These are phyloP conservation scores for Helarctos malayanus DNA, from an alignment of 2,797 vertebrate genomes.

Conservation along the genomic window DNA sequence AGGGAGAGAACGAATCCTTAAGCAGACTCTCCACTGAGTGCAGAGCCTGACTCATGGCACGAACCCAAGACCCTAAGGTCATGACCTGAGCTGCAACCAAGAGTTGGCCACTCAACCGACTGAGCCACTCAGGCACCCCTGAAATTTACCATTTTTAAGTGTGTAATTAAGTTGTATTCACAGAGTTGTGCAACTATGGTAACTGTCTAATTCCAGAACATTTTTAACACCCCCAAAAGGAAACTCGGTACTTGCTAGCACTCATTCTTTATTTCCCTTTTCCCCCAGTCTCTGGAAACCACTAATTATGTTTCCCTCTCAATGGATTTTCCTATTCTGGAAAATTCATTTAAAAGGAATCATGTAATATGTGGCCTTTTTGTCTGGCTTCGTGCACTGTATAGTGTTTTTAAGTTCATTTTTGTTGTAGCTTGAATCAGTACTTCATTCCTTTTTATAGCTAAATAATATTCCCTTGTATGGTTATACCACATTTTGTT, in stretches of 20 bases:
- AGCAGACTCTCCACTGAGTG: not conserved
- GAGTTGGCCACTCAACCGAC: not conserved
- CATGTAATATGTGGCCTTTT: not conserved
- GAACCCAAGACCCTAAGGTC: not conserved
- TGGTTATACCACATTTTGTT: not conserved
- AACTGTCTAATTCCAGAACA: not conserved
- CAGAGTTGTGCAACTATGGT: not conserved
- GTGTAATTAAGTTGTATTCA: not conserved
- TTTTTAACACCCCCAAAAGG: not conserved
- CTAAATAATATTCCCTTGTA: not conserved
- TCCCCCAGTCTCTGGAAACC: not conserved
- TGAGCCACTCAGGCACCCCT: not conserved
- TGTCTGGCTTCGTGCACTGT: not conserved
- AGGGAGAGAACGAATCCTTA: not conserved
- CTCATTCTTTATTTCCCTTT: not conserved
- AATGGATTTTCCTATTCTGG: constrained; percentile 1
- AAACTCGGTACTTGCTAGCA: not conserved
- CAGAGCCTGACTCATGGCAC: too few relatives aligned
- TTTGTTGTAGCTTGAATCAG: not conserved
- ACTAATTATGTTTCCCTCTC: not conserved
- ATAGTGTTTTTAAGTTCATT: not conserved
- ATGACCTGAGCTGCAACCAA: not conserved
- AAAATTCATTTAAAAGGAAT: not conserved
- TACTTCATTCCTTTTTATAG: constrained; percentile 30
- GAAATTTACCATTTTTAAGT: constrained; percentile 20